Evolutionary conservation across 2,797 vertebrate genomes (phyloP).

Genomic region (Loriculus beryllinus): DNA sequence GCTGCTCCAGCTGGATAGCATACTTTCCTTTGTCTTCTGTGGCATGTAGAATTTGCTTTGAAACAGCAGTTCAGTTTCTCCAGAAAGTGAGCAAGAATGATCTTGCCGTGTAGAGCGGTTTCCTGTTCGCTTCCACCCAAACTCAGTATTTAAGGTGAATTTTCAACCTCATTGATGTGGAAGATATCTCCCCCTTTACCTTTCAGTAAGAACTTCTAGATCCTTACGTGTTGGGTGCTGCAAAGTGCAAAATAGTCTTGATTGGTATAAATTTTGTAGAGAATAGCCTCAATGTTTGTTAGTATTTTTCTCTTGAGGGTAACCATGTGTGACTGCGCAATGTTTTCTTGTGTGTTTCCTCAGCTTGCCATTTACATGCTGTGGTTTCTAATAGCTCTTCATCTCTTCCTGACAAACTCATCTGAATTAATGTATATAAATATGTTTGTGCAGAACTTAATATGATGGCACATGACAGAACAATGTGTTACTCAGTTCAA

Average conservation of each 20-base stretch:
- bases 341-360: neutral
- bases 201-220: neutral
- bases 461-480: neutral
- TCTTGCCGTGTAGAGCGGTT: neutral
- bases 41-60: neutral
- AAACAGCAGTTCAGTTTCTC: neutral
- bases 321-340: fast-evolving
- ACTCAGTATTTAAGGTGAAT: neutral
- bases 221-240: neutral
- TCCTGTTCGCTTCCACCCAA: neutral
- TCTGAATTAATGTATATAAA: neutral
- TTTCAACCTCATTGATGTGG: neutral
- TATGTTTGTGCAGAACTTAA: neutral
- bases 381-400: neutral
- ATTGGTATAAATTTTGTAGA: neutral
- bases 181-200: neutral
- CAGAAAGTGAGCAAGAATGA: neutral
- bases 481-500: neutral
- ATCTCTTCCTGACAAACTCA: neutral
- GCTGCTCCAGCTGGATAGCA: neutral
- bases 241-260: neutral
- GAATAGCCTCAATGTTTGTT: neutral
- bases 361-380: neutral
- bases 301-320: neutral
- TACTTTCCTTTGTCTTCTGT: neutral